Base-by-base conservation (phyloP, 1,140 invertebrate species). In the Myzus persicae region DNA sequence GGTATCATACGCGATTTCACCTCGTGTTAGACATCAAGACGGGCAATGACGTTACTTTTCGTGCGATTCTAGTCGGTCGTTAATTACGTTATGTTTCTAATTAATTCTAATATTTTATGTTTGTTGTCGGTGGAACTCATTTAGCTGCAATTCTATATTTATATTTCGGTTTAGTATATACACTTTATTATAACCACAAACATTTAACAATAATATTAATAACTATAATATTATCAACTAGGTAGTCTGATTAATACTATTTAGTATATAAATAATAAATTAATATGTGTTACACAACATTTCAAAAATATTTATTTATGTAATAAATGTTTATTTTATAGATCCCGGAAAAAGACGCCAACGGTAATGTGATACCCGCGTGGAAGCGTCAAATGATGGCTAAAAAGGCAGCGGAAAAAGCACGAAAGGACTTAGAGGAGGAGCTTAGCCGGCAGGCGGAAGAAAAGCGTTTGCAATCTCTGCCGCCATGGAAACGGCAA, bases 361-460 rank as follows among this genome's bases (percentile, higher is more conserved):
- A 97, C n/a, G 98, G 98, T 26, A 98, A 98, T 94, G 95, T 97
- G 38, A 99, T 99, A 94, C 98, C 98, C 24, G 97, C 97, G 38
- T 99, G 98, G 98, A 99, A 99, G 95, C 95, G 98, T 42, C 98
- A 99, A 95, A 98, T 99, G 98, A 94, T 99, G 95, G 98, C 98
- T 0, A 97, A 98, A 94, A 98, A 99, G 95, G 97, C 98, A 1
- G 98, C 98, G 0, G 98, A 99, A 95, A 97, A 97, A 94, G 98
- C 98, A 4, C 97, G 97, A 93, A 98, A 98, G 95, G 98, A 99
- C 94, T 95, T 98, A 90, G 98, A 99, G 95, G 98, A 98, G 95
- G 96, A 97, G 94, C 95, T 98, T 94, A 96, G 97, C 82, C 96
- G 97, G 93, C 98, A 99, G 94, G 97, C 98, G 5, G 98, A 99